phyloP scores from a whole-genome alignment of 2,797 vertebrate species.

The Megaceryle alcyon region DNA sequence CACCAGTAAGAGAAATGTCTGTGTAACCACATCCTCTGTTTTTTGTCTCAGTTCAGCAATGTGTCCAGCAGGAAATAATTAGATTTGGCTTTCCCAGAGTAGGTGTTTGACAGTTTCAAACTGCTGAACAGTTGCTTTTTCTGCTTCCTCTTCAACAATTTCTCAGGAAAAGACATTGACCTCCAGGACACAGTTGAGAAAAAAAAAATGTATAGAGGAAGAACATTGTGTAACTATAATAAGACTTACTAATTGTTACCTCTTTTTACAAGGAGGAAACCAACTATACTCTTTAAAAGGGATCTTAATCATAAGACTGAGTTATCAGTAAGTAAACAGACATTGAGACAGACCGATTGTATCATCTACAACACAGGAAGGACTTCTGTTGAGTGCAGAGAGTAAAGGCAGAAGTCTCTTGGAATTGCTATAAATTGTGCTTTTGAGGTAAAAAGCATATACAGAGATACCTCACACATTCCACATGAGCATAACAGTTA shows the following conservation, averaged over 20 bases:
- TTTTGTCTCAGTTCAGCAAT: slow-evolving; percentile 37
- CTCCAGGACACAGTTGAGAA: background rate
- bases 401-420: background rate
- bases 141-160: slow-evolving; percentile 50
- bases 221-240: background rate
- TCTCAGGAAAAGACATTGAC: slow-evolving; percentile 45
- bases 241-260: slow-evolving; percentile 2
- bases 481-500: background rate
- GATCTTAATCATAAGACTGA: slow-evolving; percentile 12
- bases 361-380: slow-evolving; percentile 3
- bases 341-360: background rate
- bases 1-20: slow-evolving; percentile 13
- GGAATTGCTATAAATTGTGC: slow-evolving; percentile 17
- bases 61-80: slow-evolving; percentile 67
- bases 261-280: slow-evolving; percentile 13
- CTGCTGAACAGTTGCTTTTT: slow-evolving; percentile 22
- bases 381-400: background rate
- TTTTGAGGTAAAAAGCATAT: slow-evolving; percentile 44
- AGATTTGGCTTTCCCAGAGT: slow-evolving; percentile 50
- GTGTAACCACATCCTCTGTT: slow-evolving; percentile 62
- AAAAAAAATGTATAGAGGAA: background rate
- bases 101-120: slow-evolving; percentile 37
- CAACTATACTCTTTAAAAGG: background rate
- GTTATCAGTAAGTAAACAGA: slow-evolving; percentile 14
- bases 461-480: background rate